phyloP scores from a whole-genome alignment of 2,797 vertebrate species.

The Amblyopsis hoosieri region DNA sequence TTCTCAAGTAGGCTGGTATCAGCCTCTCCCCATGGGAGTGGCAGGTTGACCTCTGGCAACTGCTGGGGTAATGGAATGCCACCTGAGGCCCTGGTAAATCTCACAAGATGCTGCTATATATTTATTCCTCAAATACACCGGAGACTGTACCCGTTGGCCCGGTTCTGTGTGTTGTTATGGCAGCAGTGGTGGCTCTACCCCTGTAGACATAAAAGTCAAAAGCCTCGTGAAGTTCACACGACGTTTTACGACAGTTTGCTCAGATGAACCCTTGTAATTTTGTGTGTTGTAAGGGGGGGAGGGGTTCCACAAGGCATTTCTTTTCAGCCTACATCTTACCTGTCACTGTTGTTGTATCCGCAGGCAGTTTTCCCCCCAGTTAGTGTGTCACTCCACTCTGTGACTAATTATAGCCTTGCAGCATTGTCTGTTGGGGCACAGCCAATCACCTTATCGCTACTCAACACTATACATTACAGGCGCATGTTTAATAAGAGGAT shows the following conservation, averaged over 20 bases:
- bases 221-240: constrained; percentile 65
- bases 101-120: constrained; percentile 9
- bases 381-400: constrained; percentile 15
- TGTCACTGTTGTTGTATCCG: constrained; percentile 16
- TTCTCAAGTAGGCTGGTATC: constrained; percentile 17
- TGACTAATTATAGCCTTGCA: constrained; percentile 22
- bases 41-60: constrained; percentile 40
- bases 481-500: constrained; percentile 1
- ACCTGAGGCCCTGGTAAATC: constrained; percentile 32
- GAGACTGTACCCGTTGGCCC: too few species aligned
- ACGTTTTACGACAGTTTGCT: constrained; percentile 53
- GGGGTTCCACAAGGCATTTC: constrained; percentile 10
- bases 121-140: background rate
- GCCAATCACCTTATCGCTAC: constrained; percentile 23
- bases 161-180: background rate
- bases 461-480: constrained; percentile 12
- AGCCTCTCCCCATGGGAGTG: constrained; percentile 24
- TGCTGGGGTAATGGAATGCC: constrained; percentile 48
- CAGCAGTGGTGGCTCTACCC: constrained; percentile 35
- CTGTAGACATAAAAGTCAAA: constrained; percentile 10
- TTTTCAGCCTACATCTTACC: background rate
- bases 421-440: constrained; percentile 29
- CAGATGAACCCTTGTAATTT: constrained; percentile 17
- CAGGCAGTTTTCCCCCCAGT: constrained; percentile 2
- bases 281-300: constrained; percentile 1